These are phyloP conservation scores for Chaitophorus viminalis DNA, from an alignment of 2,888 invertebrate species.

Conservation along the genomic window DNA sequence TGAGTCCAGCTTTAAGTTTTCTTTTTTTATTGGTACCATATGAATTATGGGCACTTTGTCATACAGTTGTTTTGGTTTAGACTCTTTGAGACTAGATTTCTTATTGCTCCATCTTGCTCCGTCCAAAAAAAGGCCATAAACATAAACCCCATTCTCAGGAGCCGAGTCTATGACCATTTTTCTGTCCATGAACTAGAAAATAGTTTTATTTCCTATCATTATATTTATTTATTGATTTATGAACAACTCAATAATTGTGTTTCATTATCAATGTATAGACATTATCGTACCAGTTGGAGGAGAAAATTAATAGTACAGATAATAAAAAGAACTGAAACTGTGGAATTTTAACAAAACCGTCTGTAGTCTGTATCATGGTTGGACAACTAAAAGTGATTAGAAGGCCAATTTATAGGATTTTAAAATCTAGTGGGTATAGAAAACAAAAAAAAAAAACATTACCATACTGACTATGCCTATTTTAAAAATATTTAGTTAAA, in stretches of 20 bases:
- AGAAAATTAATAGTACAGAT: neutral
- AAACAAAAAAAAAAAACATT: too few species aligned
- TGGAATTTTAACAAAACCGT: neutral
- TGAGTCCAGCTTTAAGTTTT: slow-evolving; percentile 70
- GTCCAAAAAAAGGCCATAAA: slow-evolving; percentile 82
- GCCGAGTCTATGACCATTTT: slow-evolving; percentile 33
- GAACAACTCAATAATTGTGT: neutral
- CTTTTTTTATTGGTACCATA: slow-evolving; percentile 74
- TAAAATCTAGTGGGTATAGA: too few species aligned
- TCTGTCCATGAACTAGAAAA: slow-evolving; percentile 50
- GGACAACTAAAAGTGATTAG: too few species aligned
- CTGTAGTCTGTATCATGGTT: too few species aligned
- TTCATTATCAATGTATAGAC: neutral
- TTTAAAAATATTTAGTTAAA: too few species aligned
- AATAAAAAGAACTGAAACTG: neutral
- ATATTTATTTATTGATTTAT: neutral
- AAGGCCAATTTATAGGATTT: too few species aligned
- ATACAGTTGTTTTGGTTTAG: slow-evolving; percentile 82
- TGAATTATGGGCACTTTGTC: slow-evolving; percentile 83
- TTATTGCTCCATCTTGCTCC: slow-evolving; percentile 86
- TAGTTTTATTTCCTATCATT: neutral
- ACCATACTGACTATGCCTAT: too few species aligned
- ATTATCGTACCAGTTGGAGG: too few species aligned
- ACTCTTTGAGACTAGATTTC: slow-evolving; percentile 72
- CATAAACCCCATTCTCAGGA: slow-evolving; percentile 75